Evolutionary conservation across 2,888 invertebrate genomes (phyloP), one percentile per base, ranked within the genome.

Genomic region (Noctua janthina): DNA sequence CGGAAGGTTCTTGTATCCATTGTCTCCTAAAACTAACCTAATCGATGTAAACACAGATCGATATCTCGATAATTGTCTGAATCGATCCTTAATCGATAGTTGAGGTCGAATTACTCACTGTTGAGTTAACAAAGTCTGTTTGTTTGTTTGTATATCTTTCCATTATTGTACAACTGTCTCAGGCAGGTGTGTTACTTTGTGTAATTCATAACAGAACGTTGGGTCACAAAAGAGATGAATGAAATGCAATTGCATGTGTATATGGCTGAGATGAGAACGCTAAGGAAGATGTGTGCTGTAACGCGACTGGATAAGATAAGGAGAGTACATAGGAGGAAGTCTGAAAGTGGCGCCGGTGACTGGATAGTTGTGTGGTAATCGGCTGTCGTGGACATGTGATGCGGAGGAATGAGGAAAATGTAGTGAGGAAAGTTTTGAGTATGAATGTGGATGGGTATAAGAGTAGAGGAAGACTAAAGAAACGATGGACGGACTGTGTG

Each of bases 41-140:
- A 84, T 82, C 76, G 80, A 83, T 76, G 82, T 86, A 88, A 90
- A 89, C 89, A 88, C 59, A 86, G 91, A 92, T 92, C 87, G 79
- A 87, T 92, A 91, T 91, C 92, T 90, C 88, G 84, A 84, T 92
- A 89, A 92, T 91, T 88, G 88, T 76, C 23, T 79, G 68, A 83
- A 86, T 89, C 88, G 87, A 82, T 85, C 87, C 83, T 85, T 88
- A 90, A 90, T 90, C 82, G 88, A 90, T 87, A 81, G 59, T 81
- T 82, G 84, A 86, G 89, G 89, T 85, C 88, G 69, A 46, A 62
- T 89, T 86, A 89, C 78, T 90, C 89, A 88, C 84, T 83, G 56
- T 51, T n/a, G 62, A 69, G 70, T 78, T 68, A 86, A 86, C 85
- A 83, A 59, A 72, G 67, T 76, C n/a, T 66, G 64, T 81, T 43